Evolutionary conservation across 2,888 invertebrate species (phyloP).

Genomic region (Andrena trimmerana): DNA sequence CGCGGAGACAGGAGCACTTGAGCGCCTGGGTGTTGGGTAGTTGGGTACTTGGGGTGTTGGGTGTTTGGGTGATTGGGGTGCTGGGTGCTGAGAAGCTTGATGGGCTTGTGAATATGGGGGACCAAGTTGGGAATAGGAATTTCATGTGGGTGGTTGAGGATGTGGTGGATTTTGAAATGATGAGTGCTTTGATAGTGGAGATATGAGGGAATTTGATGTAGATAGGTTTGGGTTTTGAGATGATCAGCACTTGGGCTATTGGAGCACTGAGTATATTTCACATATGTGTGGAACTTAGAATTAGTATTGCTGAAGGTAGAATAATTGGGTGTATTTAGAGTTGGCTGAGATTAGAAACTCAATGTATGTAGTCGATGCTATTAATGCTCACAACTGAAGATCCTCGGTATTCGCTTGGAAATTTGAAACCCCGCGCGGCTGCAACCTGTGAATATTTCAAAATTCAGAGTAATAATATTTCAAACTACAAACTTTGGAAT

Average conservation of each 20-base stretch:
- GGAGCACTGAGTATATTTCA: not conserved
- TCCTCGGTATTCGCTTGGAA: no score
- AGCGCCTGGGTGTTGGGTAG: not conserved
- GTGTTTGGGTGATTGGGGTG: not conserved
- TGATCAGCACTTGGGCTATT: not conserved
- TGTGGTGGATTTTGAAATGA: not conserved
- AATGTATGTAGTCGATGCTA: no score
- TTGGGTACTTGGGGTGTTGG: not conserved
- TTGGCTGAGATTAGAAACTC: no score
- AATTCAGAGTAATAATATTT: not conserved
- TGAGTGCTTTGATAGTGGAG: not conserved
- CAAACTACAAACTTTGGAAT: not conserved
- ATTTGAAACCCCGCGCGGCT: no score
- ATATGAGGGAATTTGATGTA: not conserved
- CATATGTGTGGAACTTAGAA: no score
- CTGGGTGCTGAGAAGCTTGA: not conserved
- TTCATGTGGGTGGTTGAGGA: no score
- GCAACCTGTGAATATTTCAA: not conserved
- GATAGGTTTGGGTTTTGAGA: not conserved
- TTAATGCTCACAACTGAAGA: no score
- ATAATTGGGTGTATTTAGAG: not conserved
- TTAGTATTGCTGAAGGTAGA: no score
- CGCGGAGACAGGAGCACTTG: not conserved
- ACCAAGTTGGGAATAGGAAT: no score
- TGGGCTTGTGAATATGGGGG: no score